Evolutionary conservation across 2,888 invertebrate species (phyloP), one percentile per base, ranked within the genome.

Genomic region (Xestia ashworthii): DNA sequence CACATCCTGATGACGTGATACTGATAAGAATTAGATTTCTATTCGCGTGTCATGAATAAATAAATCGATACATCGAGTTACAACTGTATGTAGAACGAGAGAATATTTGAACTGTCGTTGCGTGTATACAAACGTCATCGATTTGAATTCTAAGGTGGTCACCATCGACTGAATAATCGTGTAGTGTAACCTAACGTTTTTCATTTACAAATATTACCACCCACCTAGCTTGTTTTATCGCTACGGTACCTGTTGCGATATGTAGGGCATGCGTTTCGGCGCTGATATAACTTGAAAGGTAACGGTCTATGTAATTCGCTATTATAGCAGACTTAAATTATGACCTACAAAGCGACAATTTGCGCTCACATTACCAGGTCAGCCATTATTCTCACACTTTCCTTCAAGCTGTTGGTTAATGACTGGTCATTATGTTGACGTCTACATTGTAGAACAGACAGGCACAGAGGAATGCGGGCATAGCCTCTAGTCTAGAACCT

Each of bases 261-360:
- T 76, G 60, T 81, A 85, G 87, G 83, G 71, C 85, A 87, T 74
- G 67, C 80, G 68, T 64, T 80, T 68, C 22, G 71, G 55, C 69
- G 46, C 65, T 78, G 60, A 67, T 69, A 77, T 67, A 50, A 48
- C 62, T 71, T 48, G 38, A 62, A 78, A 85, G 12, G 69, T 71
- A 71, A 82, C 78, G 38, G 78, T 69, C 44, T 65, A 69, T 53
- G 46, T 66, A 72, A 73, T 81, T 83, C 85, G 82, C 83, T 84
- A 55, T n/a, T 84, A 55, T 19, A 70, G 70, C 70, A 74, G 53
- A 67, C 32, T 55, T 50, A 62, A 62, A 70, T 71, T 55, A 74
- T 69, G 68, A 73, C 58, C 73, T 69, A 78, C 62, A 50, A 58
- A 81, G n/a, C 8, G 48, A 67, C 5, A 14, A 70, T 66, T 55